phyloP scores from a whole-genome alignment of 2,113 vertebrate species.

The Edolisoma coerulescens region DNA sequence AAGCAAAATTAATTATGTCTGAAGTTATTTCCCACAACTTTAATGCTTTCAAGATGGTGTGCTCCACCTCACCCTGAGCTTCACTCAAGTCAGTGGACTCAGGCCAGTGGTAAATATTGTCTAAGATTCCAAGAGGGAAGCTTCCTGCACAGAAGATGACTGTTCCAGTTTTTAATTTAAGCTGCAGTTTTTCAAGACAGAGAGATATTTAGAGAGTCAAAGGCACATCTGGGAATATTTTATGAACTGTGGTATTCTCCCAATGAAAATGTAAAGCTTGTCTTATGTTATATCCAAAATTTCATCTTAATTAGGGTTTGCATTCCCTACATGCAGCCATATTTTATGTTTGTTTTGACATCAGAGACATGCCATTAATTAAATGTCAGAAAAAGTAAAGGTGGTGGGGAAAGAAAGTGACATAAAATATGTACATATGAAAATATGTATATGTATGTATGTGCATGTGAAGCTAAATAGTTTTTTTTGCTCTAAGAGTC shows the following conservation, averaged over 20 bases:
- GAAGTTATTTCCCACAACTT: constrained; percentile 14
- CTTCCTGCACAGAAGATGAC: constrained; percentile 46
- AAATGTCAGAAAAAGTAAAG: constrained; percentile 69
- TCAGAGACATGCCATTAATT: constrained; percentile 67
- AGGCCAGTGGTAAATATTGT: constrained; percentile 30
- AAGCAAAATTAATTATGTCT: constrained; percentile 5
- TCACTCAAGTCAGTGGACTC: constrained; percentile 1
- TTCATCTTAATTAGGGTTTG: constrained; percentile 71
- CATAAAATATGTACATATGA: constrained; percentile 62
- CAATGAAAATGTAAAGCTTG: constrained; percentile 67
- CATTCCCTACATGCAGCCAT: constrained; percentile 57
- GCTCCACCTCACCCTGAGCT: neutral
- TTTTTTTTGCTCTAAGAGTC: neutral
- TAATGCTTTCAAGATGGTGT: constrained; percentile 68
- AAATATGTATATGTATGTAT: constrained; percentile 1
- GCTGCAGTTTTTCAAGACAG: constrained; percentile 40
- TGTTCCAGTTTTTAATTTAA: constrained; percentile 67
- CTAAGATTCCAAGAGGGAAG: constrained; percentile 44
- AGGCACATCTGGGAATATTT: constrained; percentile 73
- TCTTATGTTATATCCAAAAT: constrained; percentile 61
- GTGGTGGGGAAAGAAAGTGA: constrained; percentile 62
- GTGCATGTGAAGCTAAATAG: neutral
- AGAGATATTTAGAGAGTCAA: constrained; percentile 53
- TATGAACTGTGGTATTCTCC: constrained; percentile 60
- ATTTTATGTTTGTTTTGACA: constrained; percentile 71